Base-by-base conservation (phyloP, 2,797 vertebrate genomes). In the Urosaurus nigricauda region DNA sequence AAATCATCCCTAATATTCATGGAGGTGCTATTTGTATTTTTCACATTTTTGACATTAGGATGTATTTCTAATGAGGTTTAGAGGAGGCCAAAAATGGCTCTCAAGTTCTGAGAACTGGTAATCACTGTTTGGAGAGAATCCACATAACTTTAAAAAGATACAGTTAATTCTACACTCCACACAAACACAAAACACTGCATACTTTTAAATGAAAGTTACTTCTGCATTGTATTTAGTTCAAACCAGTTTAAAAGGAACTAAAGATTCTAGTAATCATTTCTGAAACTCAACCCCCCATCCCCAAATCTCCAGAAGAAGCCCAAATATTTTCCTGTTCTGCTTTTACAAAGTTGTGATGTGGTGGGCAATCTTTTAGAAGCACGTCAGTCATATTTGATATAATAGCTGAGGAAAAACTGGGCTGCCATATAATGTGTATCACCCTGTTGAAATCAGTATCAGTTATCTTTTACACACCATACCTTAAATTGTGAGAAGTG, bases 401-500 rank as follows among this genome's bases (percentile, higher is more conserved):
- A 47, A 26, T 43, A 82, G 5, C 26, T 26, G 56, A 60, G 12
- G 19, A 63, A 43, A 78, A 77, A 94, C 83, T 2, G 4, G 7
- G 26, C 71, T 74, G 56, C 0, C 51, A 90, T 56, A 35, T 29
- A 53, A 83, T 81, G 2, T 0, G 0, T 65, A 90, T 73, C 16
- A 79, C 78, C 75, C 77, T 60, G 24, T 82, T 68, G 74, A 80
- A 79, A 89, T 84, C 74, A 35, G 2, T 0, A 68, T 68, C 63
- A 29, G 63, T 29, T 43, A 43, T 87, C 56, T 87, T 77, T 89
- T 35, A 79, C 75, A 88, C 32, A 53, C 5, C 75, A 90, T 88
- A 89, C 92, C 53, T 86, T n/a, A 60, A 84, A 86, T 51, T 35
- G 9, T 88, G 92, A 94, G 90, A 73, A 92, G 90, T 7, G 14